These are phyloP conservation scores for Addax nasomaculatus DNA, from an alignment of 2,113 vertebrate species.

Conservation along the genomic window DNA sequence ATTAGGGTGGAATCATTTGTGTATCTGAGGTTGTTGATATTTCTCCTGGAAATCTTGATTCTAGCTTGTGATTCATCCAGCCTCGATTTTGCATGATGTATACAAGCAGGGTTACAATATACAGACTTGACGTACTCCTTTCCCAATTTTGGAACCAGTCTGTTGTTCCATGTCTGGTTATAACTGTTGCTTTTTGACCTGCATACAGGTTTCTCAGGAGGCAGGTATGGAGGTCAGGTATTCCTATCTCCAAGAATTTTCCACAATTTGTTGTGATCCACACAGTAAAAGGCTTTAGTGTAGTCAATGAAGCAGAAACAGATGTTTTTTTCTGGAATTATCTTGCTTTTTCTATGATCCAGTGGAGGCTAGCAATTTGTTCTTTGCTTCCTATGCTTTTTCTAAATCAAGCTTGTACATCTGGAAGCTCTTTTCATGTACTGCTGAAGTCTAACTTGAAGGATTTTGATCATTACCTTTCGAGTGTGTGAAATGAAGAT, in stretches of 20 bases:
- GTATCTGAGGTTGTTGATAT: background rate
- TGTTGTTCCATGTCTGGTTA: background rate
- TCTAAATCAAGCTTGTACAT: background rate
- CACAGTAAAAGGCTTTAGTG: background rate
- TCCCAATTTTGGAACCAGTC: background rate
- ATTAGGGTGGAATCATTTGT: background rate
- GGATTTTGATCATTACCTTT: background rate
- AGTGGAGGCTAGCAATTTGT: background rate
- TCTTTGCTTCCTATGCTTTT: background rate
- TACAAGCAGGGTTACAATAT: background rate
- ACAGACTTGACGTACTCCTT: background rate
- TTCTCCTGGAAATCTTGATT: background rate
- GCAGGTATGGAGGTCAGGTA: background rate
- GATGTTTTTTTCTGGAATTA: background rate
- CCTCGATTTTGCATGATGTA: background rate
- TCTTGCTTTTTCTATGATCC: background rate
- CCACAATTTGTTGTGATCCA: background rate
- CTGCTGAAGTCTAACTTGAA: background rate
- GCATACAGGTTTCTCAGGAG: background rate
- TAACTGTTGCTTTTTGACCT: background rate
- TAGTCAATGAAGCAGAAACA: background rate
- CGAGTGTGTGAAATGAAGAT: background rate
- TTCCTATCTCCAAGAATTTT: background rate
- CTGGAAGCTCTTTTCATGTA: background rate
- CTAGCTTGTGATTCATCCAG: background rate